Conservation (phyloP, 1,140 invertebrate genomes). For the Aphelinus certus region DNA sequence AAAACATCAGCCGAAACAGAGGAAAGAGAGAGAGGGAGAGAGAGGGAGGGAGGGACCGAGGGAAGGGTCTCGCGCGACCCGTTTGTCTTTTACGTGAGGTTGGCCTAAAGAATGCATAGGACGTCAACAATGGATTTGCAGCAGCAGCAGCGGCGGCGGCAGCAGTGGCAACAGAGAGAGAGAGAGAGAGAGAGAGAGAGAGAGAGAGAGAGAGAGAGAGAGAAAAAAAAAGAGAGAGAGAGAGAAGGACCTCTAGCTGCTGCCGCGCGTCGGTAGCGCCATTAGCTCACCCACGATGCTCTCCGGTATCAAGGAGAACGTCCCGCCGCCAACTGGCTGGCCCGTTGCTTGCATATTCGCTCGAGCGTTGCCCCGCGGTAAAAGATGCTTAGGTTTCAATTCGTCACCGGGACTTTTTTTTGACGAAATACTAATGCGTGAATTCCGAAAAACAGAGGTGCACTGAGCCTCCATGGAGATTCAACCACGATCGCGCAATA, state of each 20-base stretch:
- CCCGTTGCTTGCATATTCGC: conserved; percentile 39
- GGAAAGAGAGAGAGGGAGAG: background rate
- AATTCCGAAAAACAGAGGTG: conserved; percentile 34
- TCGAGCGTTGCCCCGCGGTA: conserved; percentile 39
- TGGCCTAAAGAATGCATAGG: conserved; percentile 40
- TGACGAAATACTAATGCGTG: conserved; percentile 38
- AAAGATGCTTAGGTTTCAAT: conserved; percentile 42
- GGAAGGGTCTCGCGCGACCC: conserved; percentile 7
- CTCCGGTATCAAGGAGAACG: conserved; percentile 35
- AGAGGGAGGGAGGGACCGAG: background rate
- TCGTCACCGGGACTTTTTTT: conserved; percentile 36
- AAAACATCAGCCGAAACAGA: background rate
- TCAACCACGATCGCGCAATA: too few species aligned
- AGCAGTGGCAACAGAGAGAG: background rate
- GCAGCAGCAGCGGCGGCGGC: conserved; percentile 4
- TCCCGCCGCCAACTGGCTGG: conserved; percentile 1
- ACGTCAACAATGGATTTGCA: conserved; percentile 40
- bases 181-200: background rate
- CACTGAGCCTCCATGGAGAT: too few species aligned
- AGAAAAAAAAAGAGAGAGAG: background rate
- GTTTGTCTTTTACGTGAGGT: conserved; percentile 37
- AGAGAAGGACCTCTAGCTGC: background rate
- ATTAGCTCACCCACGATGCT: conserved; percentile 41
- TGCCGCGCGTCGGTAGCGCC: conserved; percentile 32
- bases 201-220: conserved; percentile 1